Evolutionary conservation across 1,140 invertebrate genomes (phyloP).

Genomic region (Macrobrachium rosenbergii): DNA sequence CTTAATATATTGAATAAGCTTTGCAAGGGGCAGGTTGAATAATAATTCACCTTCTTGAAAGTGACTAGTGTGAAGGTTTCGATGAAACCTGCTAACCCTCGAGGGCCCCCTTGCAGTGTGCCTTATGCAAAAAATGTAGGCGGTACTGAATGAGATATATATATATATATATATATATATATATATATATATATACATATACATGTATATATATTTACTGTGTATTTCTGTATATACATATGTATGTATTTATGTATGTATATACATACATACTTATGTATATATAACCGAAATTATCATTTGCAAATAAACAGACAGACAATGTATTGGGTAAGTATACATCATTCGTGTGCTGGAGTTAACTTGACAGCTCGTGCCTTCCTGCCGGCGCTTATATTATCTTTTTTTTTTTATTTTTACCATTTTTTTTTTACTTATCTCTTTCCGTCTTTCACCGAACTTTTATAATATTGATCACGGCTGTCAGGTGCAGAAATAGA

Average conservation of each 20-base stretch:
- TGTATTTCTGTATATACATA: conserved; percentile 16
- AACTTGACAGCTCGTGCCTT: background rate
- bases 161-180: background rate
- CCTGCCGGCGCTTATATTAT: background rate
- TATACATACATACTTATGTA: conserved; percentile 1
- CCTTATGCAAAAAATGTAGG: background rate
- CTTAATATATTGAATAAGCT: too few relatives aligned
- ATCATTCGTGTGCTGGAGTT: too few relatives aligned
- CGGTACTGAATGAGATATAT: background rate
- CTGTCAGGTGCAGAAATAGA: background rate
- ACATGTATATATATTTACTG: background rate
- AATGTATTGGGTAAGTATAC: too few relatives aligned
- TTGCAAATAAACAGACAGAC: too few relatives aligned
- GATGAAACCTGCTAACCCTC: background rate
- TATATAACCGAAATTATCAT: background rate
- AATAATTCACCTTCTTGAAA: too few relatives aligned
- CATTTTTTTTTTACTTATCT: conserved; percentile 1
- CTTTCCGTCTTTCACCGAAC: background rate
- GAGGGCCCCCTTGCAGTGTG: too few relatives aligned
- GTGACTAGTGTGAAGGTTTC: too few relatives aligned
- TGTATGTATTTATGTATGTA: conserved; percentile 12
- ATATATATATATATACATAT: conserved; percentile 23
- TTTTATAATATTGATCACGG: background rate
- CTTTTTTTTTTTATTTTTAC: conserved; percentile 1
- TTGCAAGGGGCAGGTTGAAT: too few relatives aligned